phyloP scores from a whole-genome alignment of 2,797 vertebrate species.

The Muraenolepis orangiensis region DNA sequence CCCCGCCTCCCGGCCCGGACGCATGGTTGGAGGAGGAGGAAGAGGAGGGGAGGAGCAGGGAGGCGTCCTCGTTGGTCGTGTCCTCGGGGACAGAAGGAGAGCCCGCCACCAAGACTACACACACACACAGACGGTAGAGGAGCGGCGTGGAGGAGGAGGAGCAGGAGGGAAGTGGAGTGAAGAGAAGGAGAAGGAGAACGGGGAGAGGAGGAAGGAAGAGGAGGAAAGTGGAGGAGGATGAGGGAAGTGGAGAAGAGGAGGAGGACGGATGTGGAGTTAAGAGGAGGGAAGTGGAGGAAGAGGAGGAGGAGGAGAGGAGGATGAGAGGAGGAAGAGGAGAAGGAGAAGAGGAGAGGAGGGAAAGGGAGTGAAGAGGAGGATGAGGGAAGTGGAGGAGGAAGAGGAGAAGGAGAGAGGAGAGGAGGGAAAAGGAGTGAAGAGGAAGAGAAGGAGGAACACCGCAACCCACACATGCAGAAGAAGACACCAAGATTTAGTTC shows the following conservation, averaged over 20 bases:
- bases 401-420: conserved; percentile 1
- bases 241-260: too few relatives aligned
- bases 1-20: conserved; percentile 60
- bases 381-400: background rate
- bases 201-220: conserved; percentile 10
- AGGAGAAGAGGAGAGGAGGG: conserved; percentile 14
- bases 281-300: conserved; percentile 37
- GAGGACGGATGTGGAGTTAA: background rate
- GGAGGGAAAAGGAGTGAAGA: background rate
- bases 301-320: background rate
- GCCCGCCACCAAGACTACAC: conserved; percentile 77
- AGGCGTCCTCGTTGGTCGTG: conserved; percentile 68
- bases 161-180: conserved; percentile 1
- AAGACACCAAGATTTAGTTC: background rate
- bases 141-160: conserved; percentile 35
- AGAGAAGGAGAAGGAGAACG: conserved; percentile 5
- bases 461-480: background rate
- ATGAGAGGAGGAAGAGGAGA: conserved; percentile 1
- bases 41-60: too few relatives aligned
- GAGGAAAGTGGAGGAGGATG: background rate
- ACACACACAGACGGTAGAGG: conserved; percentile 60
- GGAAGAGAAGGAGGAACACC: background rate
- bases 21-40: conserved; percentile 67
- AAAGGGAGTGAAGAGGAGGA: background rate
- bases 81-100: conserved; percentile 74